Conservation (phyloP, 2,888 invertebrate genomes). For the Tromatobia lineatoria region DNA sequence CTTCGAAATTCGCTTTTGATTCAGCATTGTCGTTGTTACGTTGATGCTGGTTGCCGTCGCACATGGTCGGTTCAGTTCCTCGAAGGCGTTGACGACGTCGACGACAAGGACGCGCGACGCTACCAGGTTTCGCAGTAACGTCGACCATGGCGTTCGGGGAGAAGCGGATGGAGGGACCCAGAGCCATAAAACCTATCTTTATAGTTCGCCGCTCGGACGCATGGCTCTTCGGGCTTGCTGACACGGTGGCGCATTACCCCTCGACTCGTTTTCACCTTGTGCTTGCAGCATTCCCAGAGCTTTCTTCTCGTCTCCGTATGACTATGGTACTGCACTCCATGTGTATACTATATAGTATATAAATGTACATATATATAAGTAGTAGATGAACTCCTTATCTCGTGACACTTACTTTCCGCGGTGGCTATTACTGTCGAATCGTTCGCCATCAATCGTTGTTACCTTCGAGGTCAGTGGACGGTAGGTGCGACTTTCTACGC, state of each 20-base stretch:
- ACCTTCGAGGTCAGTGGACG: conserved; percentile 44
- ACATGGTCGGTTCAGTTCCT: conserved; percentile 33
- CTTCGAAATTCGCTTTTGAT: conserved; percentile 41
- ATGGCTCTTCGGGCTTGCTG: conserved; percentile 53
- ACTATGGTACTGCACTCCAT: not conserved
- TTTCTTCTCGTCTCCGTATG: conserved; percentile 8
- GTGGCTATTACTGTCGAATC: conserved; percentile 53
- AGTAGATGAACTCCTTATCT: conserved; percentile 61
- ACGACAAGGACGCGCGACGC: conserved; percentile 19
- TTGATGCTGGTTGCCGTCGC: conserved; percentile 22
- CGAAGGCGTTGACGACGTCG: conserved; percentile 37
- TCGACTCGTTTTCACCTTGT: conserved; percentile 41
- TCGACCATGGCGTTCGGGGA: conserved; percentile 42
- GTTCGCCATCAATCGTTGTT: conserved; percentile 42
- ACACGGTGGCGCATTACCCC: conserved; percentile 57
- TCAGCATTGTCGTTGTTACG: not conserved
- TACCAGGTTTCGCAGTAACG: conserved; percentile 25
- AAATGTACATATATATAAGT: conserved; percentile 34
- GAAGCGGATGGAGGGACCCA: conserved; percentile 58
- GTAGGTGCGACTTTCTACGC: not conserved
- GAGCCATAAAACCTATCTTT: conserved; percentile 76
- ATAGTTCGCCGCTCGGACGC: conserved; percentile 71
- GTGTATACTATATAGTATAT: conserved; percentile 6
- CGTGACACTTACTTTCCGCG: conserved; percentile 49
- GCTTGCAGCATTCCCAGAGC: conserved; percentile 34